Evolutionary conservation across 1,140 invertebrate species (phyloP), one percentile per base, ranked within the genome.

Genomic region (Muscidifurax raptorellus): DNA sequence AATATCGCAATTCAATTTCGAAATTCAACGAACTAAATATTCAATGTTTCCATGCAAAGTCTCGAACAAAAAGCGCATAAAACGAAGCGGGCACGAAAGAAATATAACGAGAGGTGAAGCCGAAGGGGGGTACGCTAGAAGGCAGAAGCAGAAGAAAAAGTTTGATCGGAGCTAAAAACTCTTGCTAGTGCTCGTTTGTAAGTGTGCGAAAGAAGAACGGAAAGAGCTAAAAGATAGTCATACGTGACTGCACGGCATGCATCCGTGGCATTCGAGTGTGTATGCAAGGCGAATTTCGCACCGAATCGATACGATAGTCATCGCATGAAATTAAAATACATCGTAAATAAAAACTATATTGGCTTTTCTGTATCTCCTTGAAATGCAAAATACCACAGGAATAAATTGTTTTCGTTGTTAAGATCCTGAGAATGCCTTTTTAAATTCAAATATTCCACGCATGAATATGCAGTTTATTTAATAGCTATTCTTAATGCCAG

Each of bases 1-100:
- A 82, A 85, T 82, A 85, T 85, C 80, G 80, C 78, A 69, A 85
- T 85, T 81, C 78, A 85, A 85, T 85, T 85, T 85, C 47, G 83
- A 85, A 81, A 85, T 81, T 85, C 83, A 85, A 77, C 83, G 79
- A 85, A 77, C 72, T 80, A 85, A 85, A 85, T 40, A 85, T 85
- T 85, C 83, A 81, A 85, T 85, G 83, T 85, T 81, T 85, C 79
- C 79, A 85, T 77, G 79, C 72, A 85, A 85, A 85, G 71, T 85
- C 52, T 59, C n/a, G 83, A 81, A 77, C 59, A 85, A 77, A 77
- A 81, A 71, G 74, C 6, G 27, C 3, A 67, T 10, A 81, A 85
- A 81, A 81, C 71, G 69, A 80, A 30, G 59, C 18, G 36, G 64
- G 52, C 30, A 74, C 28, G 71, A 80, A 80, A 80, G 59, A 77